Evolutionary conservation across 2,797 vertebrate genomes (phyloP).

Genomic region (Peromyscus aztecus): DNA sequence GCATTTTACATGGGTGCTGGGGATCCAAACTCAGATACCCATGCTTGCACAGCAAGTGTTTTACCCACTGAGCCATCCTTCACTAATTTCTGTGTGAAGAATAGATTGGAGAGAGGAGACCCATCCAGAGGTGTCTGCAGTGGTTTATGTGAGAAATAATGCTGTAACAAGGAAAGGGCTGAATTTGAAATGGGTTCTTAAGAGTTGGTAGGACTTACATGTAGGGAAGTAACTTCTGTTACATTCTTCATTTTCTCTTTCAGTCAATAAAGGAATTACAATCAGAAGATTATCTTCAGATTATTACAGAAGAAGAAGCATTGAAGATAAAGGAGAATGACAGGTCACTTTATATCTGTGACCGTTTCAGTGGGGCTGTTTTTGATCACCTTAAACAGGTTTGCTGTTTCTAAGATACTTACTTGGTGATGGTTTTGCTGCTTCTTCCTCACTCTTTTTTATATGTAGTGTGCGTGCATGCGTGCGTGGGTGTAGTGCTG

Average conservation of each 20-base stretch:
- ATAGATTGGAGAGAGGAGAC: constrained; percentile 17
- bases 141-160: background rate
- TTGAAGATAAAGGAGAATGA: constrained; percentile 93
- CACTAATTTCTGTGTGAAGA: background rate
- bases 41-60: background rate
- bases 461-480: background rate
- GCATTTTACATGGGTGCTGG: background rate
- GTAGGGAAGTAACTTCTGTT: constrained; percentile 19
- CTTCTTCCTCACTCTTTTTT: background rate
- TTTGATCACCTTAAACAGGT: constrained; percentile 96
- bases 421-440: background rate
- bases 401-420: constrained; percentile 17
- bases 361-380: constrained; percentile 91
- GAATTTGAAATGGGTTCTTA: constrained; percentile 21
- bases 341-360: constrained; percentile 96
- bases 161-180: constrained; percentile 12
- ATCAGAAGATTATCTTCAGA: constrained; percentile 94
- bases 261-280: constrained; percentile 97
- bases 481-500: background rate
- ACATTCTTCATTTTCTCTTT: constrained; percentile 70
- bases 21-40: background rate
- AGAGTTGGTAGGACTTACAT: constrained; percentile 29
- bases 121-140: background rate
- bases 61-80: background rate
- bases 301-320: constrained; percentile 91